Percentiles rank a stretch among this genome's conserved stretches.
phyloP scores from a whole-genome alignment of 2,797 vertebrate species.

The Danionella dracula region DNA sequence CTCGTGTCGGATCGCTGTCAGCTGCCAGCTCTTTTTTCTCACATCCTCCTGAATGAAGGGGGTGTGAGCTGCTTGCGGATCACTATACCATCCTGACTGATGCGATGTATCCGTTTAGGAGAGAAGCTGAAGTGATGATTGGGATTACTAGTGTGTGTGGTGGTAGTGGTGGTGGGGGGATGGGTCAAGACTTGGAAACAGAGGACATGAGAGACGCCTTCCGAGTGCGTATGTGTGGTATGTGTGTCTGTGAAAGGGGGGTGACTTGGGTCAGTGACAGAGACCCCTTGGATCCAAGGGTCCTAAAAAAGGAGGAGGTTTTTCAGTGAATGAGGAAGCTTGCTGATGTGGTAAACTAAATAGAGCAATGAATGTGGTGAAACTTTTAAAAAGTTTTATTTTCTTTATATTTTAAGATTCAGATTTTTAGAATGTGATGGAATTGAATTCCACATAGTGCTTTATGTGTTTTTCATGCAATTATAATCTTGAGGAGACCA shows the following conservation, averaged over 20 bases:
- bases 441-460: background rate
- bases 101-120: slow-evolving; percentile 26
- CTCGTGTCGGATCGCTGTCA: slow-evolving; percentile 10
- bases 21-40: slow-evolving; percentile 28
- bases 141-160: slow-evolving; percentile 11
- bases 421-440: background rate
- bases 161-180: slow-evolving; percentile 15
- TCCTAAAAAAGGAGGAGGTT: slow-evolving; percentile 17
- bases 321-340: background rate
- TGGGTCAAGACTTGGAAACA: slow-evolving; percentile 4
- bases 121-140: slow-evolving; percentile 7
- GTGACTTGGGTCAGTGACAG: slow-evolving; percentile 30
- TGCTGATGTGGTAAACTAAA: no score
- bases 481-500: slow-evolving; percentile 6
- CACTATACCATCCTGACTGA: slow-evolving; percentile 5
- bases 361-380: background rate
- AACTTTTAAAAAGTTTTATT: background rate
- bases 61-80: background rate
- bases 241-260: no score
- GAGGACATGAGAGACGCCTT: background rate
- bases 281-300: slow-evolving; percentile 65
- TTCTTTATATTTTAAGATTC: no score
- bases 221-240: background rate
- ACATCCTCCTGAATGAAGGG: slow-evolving; percentile 14
- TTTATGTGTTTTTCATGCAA: background rate